phyloP scores from a whole-genome alignment of 53 echinoderm and acorn worm genomes.

The Zoroaster sp. region DNA sequence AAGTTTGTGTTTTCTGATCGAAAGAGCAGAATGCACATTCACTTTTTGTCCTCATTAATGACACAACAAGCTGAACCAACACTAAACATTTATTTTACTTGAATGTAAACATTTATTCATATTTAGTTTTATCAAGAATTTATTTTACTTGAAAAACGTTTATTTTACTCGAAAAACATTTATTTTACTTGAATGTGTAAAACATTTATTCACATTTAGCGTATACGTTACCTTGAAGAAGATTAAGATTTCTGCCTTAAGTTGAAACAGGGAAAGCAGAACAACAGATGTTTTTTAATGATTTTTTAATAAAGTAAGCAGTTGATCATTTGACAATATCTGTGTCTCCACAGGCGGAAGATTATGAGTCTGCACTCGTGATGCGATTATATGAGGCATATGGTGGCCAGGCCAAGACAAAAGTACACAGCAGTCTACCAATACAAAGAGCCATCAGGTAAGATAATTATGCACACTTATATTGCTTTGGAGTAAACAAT shows the following conservation, averaged over 20 bases:
- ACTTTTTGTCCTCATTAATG: no score
- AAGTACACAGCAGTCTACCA: constrained; percentile 39
- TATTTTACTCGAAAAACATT: neutral
- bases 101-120: no score
- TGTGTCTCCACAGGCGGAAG: constrained; percentile 61
- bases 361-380: constrained; percentile 45
- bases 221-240: neutral
- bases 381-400: constrained; percentile 84
- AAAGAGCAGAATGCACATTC: no score
- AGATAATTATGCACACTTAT: neutral
- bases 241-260: neutral
- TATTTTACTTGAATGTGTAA: neutral
- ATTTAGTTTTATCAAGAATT: no score
- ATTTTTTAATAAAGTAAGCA: neutral
- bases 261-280: neutral
- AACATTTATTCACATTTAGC: neutral
- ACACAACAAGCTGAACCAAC: no score
- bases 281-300: neutral
- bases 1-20: no score
- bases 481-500: neutral
- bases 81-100: no score
- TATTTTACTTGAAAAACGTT: no score
- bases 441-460: constrained; percentile 70
- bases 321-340: neutral
- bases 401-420: constrained; percentile 73